Conservation (phyloP, 1,140 invertebrate genomes). For the Caerostris darwini region DNA sequence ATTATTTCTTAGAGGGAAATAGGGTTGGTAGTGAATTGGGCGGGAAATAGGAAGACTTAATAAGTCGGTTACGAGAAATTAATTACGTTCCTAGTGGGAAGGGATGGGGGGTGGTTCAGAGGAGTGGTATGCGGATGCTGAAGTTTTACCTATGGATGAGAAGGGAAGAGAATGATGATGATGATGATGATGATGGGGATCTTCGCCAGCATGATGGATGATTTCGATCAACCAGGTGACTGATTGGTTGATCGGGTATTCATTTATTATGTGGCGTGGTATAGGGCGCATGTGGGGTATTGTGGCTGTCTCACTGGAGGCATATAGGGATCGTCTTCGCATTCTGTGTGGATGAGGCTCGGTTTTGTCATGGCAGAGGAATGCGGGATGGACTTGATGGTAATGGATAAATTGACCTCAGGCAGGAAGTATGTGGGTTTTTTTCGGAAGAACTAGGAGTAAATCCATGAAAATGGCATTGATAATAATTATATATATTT, state of each 20-base stretch:
- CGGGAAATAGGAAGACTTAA: slow-evolving; percentile 61
- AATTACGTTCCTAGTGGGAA: slow-evolving; percentile 36
- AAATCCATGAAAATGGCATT: no score
- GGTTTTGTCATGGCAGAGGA: neutral
- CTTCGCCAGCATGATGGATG: slow-evolving; percentile 15
- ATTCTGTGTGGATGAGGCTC: neutral
- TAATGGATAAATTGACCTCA: neutral
- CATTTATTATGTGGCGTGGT: slow-evolving; percentile 37
- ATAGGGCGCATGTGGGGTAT: neutral
- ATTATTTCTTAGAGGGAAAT: slow-evolving; percentile 33
- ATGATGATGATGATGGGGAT: neutral
- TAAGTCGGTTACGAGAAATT: slow-evolving; percentile 75
- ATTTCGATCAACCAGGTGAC: neutral
- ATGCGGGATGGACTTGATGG: neutral
- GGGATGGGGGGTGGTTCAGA: neutral
- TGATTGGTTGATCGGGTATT: slow-evolving; percentile 58
- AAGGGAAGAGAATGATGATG: neutral
- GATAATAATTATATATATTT: no score
- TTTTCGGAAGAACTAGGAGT: no score
- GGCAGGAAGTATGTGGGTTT: no score
- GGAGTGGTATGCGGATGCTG: slow-evolving; percentile 14
- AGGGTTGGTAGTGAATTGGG: neutral
- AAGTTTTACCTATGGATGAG: neutral
- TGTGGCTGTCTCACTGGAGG: neutral
- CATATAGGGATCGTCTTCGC: neutral